A percentile compares a stretch with the other conserved stretches of the same genome.
Evolutionary conservation across 2,797 vertebrate species (phyloP).

Genomic region (Brotula barbata): DNA sequence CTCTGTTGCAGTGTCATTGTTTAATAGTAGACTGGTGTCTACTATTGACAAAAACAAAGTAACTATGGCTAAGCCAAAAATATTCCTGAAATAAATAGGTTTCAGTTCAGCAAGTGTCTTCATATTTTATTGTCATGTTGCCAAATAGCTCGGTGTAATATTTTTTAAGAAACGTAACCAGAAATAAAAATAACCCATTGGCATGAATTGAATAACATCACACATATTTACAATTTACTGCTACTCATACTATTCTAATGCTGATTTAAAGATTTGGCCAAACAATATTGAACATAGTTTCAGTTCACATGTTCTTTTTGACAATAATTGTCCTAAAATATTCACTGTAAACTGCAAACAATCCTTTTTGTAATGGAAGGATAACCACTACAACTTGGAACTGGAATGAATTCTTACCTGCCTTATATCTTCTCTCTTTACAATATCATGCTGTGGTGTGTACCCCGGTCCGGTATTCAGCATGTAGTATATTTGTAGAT

Average conservation of each 20-base stretch:
- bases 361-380: too few relatives aligned
- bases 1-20: constrained; percentile 13
- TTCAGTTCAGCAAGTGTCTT: constrained; percentile 16
- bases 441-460: constrained; percentile 58
- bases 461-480: constrained; percentile 45
- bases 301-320: too few relatives aligned
- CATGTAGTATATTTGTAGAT: constrained; percentile 22
- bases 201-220: neutral
- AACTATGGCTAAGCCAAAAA: constrained; percentile 7
- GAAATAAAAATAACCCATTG: constrained; percentile 13
- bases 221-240: too few relatives aligned
- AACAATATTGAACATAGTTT: too few relatives aligned
- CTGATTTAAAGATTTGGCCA: too few relatives aligned
- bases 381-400: too few relatives aligned
- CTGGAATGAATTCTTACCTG: constrained; percentile 44
- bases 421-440: constrained; percentile 64
- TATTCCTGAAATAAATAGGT: constrained; percentile 3
- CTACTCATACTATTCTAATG: too few relatives aligned
- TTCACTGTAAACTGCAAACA: too few relatives aligned
- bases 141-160: neutral
- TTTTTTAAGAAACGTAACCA: neutral
- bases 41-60: neutral
- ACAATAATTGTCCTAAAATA: too few relatives aligned
- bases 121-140: constrained; percentile 16
- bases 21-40: neutral